phyloP scores from a whole-genome alignment of 2,797 vertebrate species.

The Delichon dasypus region DNA sequence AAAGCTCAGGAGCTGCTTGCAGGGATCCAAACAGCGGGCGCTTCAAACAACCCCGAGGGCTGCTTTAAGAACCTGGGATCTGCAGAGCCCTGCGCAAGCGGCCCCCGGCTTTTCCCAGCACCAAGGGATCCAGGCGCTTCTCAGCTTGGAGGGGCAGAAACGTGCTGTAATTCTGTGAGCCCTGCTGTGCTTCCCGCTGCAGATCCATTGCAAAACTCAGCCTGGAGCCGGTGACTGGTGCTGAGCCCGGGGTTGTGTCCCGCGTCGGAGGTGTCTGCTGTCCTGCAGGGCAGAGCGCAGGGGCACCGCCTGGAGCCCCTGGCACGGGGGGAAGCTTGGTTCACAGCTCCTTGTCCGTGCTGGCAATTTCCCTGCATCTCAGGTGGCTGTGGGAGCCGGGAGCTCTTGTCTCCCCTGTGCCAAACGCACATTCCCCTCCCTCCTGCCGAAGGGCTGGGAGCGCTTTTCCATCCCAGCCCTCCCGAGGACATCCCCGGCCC shows the following conservation, averaged over 20 bases:
- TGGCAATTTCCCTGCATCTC: neutral
- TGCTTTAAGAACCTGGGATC: neutral
- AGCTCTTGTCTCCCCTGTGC: fast-evolving
- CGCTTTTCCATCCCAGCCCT: neutral
- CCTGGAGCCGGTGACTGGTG: neutral
- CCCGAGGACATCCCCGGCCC: fast-evolving
- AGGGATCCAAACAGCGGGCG: neutral
- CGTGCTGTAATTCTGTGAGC: neutral
- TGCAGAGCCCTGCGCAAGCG: neutral
- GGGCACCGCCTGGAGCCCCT: fast-evolving
- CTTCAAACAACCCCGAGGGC: neutral
- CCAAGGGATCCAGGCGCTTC: neutral
- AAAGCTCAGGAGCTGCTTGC: neutral
- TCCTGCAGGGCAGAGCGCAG: neutral
- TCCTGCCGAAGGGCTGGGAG: neutral
- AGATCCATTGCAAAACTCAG: neutral
- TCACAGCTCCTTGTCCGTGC: neutral
- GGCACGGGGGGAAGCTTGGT: neutral
- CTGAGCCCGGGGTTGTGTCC: neutral
- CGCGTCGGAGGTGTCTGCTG: neutral
- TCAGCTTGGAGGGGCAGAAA: neutral
- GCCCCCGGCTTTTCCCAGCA: neutral
- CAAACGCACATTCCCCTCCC: neutral
- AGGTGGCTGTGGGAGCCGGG: neutral
- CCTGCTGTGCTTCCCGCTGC: neutral